Evolutionary conservation across 30 jellyfish, hydroid and myxozoan genomes (phyloP), one percentile per base, ranked within the genome.

Genomic region (Turritopsis dohrnii): DNA sequence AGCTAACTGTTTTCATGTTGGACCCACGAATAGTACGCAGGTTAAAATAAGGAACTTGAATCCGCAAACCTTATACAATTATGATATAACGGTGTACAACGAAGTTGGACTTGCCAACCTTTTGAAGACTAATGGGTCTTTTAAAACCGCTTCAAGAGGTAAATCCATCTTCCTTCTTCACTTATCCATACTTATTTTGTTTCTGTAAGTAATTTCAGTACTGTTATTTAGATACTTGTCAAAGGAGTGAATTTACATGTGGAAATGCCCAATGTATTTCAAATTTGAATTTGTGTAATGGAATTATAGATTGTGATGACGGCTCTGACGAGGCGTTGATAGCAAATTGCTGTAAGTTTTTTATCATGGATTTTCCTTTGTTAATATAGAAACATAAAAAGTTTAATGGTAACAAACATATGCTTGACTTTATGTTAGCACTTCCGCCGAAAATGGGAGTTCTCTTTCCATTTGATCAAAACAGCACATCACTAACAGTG

Each of bases 161-260:
- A 7, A 23, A 27, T 8, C 28, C 19, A 7, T 7, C 9, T n/a
- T 23, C 77, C 0, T 7, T 27, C 8, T 69, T 69, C 9, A 27
- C 22, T 69, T 69, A 69, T n/a, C 9, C 22, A 69, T 69, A 69
- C 19, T 0, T 60, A 21, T 60, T 60, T 23, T 60, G 73, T 23
- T 60, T 23, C 21, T 60, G 73, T 60, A 18, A 0, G 73, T 0
- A 18, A 23, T 60, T 60, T 60, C 21, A 60, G 21, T 60, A 60
- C 73, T 21, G 21, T n/a, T n/a, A n/a, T 72, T 72, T 52, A 77
- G 85, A 77, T 24, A 22, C 85, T 1, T 77, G 85, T 24, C 52
- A 52, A n/a, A 73, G 16, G 23, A 25, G 18, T 17, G 25, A 77
- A 16, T 77, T 77, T 30, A 77, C 85, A 25, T 77, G 85, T 77